Base-by-base conservation (phyloP, 2,113 vertebrate species). In the Zosterops japonicus region DNA sequence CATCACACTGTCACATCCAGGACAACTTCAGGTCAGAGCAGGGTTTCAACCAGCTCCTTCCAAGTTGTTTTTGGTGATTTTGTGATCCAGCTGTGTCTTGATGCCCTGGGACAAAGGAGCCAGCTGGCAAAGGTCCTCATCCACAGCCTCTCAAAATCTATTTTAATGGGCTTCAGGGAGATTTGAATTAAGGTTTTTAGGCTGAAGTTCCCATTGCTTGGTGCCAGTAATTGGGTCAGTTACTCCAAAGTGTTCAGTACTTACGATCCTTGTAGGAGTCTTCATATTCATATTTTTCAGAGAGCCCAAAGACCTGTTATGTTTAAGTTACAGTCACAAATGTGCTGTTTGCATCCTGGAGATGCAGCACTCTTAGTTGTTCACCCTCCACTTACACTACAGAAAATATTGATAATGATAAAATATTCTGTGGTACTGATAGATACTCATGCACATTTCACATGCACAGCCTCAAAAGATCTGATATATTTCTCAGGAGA, bases 131-230 rank as follows among this genome's bases (percentile, higher is more conserved):
- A 90, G 8, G 11, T 72, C 41, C 35, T 90, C 15, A 31, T 27
- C 20, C 47, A 44, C 47, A 93, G 60, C 22, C 61, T 89, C 81
- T 88, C 33, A 79, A 75, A 87, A 85, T 87, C 47, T 83, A 14
- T 65, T 95, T 91, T 85, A 42, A 24, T 9, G 14, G 64, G 36
- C 25, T 88, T 88, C 44, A 33, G 69, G 65, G 79, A 71, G 60
- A 75, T 90, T 94, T 76, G 72, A 83, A 82, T 92, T 63, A 81
- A 60, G 39, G n/a, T 50, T 92, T 94, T 93, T 78, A 86, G 69
- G 65, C 83, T 90, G 76, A 93, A 89, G 25, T 79, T 87, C 57
- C 68, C 28, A 18, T 70, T 11, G 2, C 64, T 80, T 57, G 21
- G 11, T 75, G 83, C 59, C 87, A 90, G 42, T 60, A 81, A 83